Percentiles rank a stretch among this genome's conserved stretches.
phyloP scores from a whole-genome alignment of 2,113 vertebrate genomes.

The Cynoglossus semilaevis region DNA sequence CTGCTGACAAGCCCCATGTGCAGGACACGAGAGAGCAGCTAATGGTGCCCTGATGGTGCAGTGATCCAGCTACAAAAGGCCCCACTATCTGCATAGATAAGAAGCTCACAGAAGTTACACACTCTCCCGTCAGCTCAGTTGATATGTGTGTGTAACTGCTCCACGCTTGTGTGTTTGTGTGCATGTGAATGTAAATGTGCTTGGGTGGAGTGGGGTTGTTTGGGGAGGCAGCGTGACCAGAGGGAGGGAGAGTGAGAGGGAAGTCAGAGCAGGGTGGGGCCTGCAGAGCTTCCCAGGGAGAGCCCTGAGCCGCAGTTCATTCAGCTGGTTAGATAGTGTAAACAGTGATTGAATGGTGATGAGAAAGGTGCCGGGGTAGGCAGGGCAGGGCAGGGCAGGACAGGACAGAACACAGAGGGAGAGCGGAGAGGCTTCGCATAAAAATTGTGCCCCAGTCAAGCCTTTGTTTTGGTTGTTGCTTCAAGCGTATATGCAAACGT shows the following conservation, averaged over 20 bases:
- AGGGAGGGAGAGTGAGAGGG: slow-evolving; percentile 4
- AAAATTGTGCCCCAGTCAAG: slow-evolving; percentile 50
- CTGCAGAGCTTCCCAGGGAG: slow-evolving; percentile 64
- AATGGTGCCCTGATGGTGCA: slow-evolving; percentile 50
- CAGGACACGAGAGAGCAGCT: slow-evolving; percentile 48
- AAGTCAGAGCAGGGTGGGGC: slow-evolving; percentile 48
- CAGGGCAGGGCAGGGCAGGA: slow-evolving; percentile 31
- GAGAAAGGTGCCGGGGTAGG: slow-evolving; percentile 65
- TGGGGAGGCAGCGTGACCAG: slow-evolving; percentile 23
- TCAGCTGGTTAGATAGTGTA: slow-evolving; percentile 74
- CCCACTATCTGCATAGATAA: slow-evolving; percentile 71
- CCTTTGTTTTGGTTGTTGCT: slow-evolving; percentile 69
- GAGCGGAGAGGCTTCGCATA: slow-evolving; percentile 47
- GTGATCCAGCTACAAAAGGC: slow-evolving; percentile 58
- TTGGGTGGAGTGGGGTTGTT: slow-evolving; percentile 47
- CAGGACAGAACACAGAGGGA: slow-evolving; percentile 38
- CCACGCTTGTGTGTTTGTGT: slow-evolving; percentile 24
- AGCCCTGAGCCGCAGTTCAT: slow-evolving; percentile 67
- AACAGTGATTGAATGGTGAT: slow-evolving; percentile 79
- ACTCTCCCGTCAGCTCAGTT: slow-evolving; percentile 43
- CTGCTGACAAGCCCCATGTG: slow-evolving; percentile 33
- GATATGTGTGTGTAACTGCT: slow-evolving; percentile 52
- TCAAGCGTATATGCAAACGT: slow-evolving; percentile 69
- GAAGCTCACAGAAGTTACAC: slow-evolving; percentile 54
- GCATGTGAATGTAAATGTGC: slow-evolving; percentile 1